Evolutionary conservation across 2,797 vertebrate species (phyloP), one percentile per base, ranked within the genome.

Genomic region (Aplochiton taeniatus): DNA sequence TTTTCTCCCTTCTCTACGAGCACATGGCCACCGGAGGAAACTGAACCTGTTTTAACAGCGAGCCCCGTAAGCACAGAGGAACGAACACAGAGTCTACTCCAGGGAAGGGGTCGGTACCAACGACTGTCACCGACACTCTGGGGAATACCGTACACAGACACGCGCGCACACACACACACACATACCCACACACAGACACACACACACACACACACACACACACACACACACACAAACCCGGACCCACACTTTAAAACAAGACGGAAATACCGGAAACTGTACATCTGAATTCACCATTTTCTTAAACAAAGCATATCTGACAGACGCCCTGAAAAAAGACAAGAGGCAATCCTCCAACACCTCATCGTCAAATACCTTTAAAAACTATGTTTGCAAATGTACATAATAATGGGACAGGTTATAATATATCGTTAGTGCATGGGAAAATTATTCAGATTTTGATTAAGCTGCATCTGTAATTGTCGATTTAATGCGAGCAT

Each of bases 91-190:
- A n/a, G n/a, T n/a, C n/a, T n/a, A n/a, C n/a, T n/a, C n/a, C 43
- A 7, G n/a, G 67, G 65, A 53, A 68, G 56, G 72, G 70, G 70
- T 66, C 68, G 46, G 58, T 62, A 58, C 72, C 63, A 52, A 72
- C 70, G 65, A 68, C 74, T 68, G 73, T 67, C 69, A 58, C 65
- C 70, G 55, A 72, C 61, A 57, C 74, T 52, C 57, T 70, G 64
- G 61, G 74, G 73, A 78, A 56, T 48, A 63, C 56, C 63, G 55
- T 45, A 58, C 19, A n/a, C 44, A 55, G 43, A 62, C 61, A 53
- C n/a, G 57, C 51, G 11, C 61, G 17, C 51, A 65, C 61, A 58
- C 58, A 69, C 63, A 69, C 53, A 64, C 61, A 65, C 62, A 65
- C 66, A 68, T 49, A 64, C 65, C 59, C n/a, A n/a, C n/a, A n/a